Evolutionary conservation across 2,888 invertebrate species (phyloP), one percentile per base, ranked within the genome.

Genomic region (Heliconius ethilla): DNA sequence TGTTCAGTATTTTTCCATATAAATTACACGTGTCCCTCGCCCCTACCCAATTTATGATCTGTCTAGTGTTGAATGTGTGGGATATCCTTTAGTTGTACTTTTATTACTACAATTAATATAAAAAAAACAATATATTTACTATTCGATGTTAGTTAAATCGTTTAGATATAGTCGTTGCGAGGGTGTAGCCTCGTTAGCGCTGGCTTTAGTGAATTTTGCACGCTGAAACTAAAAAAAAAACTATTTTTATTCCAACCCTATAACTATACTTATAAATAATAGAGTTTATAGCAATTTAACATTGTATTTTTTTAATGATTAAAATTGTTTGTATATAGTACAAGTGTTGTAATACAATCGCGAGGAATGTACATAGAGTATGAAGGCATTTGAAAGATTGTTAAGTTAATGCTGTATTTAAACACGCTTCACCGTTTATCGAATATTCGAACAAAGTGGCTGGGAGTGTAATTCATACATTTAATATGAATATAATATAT

Each of bases 261-360:
- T 72, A 72, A 72, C 22, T 72, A 72, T 91, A 82, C 82, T 89
- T 88, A 69, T 78, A 78, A 77, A 89, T 91, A 89, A 91, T 92
- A 92, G 92, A 92, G 88, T 89, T 92, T 91, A 87, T 91, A 93
- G 92, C 90, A 87, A 91, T 91, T 92, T 91, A 91, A 91, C 88
- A 91, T 88, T 92, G 92, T 93, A 93, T 93, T 92, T 93, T 93
- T 93, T 92, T 90, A 89, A 90, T 86, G 84, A 86, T 88, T 87
- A 83, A 86, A 91, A 92, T 92, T 93, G 92, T 93, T 93, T 94
- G 94, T 94, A 94, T 92, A 94, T 94, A 94, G 94, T 93, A 94
- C 93, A 94, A 93, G 93, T 33, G 33, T 92, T 89, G 91, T 92
- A 91, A 89, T 90, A 92, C 90, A 89, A 88, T 88, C 73, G 89